These are phyloP conservation scores for Artibeus lituratus DNA, from an alignment of 2,797 vertebrate species.

Conservation along the genomic window DNA sequence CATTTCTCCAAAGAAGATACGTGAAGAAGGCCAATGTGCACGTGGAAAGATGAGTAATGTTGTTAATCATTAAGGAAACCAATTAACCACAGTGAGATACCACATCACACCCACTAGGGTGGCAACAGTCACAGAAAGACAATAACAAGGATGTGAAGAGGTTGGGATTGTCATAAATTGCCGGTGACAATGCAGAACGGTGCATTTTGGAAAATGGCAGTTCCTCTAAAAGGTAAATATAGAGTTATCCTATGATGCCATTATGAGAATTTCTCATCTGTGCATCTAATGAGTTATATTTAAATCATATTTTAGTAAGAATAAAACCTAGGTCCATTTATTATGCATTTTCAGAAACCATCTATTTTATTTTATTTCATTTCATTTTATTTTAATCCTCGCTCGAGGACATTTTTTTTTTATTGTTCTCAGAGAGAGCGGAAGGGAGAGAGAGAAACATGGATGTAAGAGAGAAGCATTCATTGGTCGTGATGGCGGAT, in stretches of 20 bases:
- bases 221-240: not conserved
- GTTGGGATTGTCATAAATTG: not conserved
- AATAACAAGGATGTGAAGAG: not conserved
- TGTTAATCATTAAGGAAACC: not conserved
- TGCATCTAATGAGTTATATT: slow-evolving; percentile 34
- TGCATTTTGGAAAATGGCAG: not conserved
- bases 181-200: not conserved
- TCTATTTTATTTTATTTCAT: not conserved
- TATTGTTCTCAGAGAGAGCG: not conserved
- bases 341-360: slow-evolving; percentile 29
- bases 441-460: not conserved
- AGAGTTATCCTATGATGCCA: not conserved
- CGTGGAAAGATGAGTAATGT: not conserved
- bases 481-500: not conserved
- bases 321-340: slow-evolving; percentile 38
- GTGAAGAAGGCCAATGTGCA: not conserved
- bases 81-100: not conserved
- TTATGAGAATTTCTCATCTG: not conserved
- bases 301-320: slow-evolving; percentile 39
- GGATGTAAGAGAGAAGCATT: not conserved
- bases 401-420: not conserved
- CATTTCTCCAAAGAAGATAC: not conserved
- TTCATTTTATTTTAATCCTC: not conserved
- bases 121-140: not conserved
- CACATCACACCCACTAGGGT: not conserved